Evolutionary conservation across 2,113 vertebrate species (phyloP).

Genomic region (Platysteira castanea): DNA sequence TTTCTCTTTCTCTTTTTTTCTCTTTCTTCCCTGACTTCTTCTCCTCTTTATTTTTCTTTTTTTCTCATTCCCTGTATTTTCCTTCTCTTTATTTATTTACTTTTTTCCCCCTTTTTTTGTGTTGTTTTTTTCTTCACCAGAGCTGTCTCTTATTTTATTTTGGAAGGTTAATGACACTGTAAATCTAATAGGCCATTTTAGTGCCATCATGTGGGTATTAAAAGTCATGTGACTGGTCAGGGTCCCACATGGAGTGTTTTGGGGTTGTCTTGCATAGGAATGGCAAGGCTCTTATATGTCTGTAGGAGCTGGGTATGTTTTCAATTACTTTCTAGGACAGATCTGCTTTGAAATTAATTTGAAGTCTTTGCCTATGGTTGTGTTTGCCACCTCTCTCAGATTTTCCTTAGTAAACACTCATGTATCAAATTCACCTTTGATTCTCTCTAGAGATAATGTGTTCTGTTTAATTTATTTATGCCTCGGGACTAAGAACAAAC

Average conservation of each 20-base stretch:
- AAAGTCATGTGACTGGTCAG: conserved; percentile 73
- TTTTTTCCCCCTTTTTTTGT: neutral
- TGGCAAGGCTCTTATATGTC: conserved; percentile 45
- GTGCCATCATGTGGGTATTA: conserved; percentile 81
- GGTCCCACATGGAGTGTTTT: conserved; percentile 67
- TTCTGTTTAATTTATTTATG: neutral
- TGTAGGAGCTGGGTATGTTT: conserved; percentile 54
- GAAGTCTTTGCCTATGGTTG: conserved; percentile 63
- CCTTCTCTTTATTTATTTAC: no score
- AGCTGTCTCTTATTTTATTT: conserved; percentile 75
- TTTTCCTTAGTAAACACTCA: neutral
- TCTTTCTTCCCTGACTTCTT: accelerated
- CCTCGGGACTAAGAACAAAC: neutral
- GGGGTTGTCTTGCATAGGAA: conserved; percentile 49
- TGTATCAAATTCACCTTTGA: conserved; percentile 27
- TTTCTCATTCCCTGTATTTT: neutral
- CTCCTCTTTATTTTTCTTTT: no score
- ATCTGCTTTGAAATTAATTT: conserved; percentile 71
- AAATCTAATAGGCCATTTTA: conserved; percentile 85
- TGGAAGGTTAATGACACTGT: conserved; percentile 81
- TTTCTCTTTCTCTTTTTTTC: accelerated
- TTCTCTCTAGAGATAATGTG: conserved; percentile 16
- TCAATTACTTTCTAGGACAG: conserved; percentile 69
- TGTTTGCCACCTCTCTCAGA: conserved; percentile 41
- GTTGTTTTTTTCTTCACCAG: neutral